Percentiles rank a stretch among this genome's conserved stretches.
Conservation (phyloP, 2,888 invertebrate genomes). For the Steinernema hermaphroditum region DNA sequence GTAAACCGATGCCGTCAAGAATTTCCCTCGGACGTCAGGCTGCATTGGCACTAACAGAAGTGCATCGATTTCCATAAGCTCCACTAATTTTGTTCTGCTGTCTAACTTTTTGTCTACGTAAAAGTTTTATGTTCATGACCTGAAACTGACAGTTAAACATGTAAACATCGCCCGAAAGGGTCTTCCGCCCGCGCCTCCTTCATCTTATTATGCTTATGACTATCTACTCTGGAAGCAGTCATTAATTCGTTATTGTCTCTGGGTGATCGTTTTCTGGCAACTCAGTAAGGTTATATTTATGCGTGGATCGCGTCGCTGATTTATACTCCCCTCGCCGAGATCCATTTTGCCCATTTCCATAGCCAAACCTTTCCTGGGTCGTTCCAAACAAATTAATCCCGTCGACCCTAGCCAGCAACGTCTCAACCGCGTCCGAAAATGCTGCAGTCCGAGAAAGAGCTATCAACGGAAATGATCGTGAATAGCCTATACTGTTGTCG, state of each 20-base stretch:
- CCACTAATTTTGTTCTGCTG: background rate
- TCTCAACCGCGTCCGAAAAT: background rate
- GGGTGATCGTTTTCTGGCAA: no score
- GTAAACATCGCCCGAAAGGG: background rate
- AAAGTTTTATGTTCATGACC: background rate
- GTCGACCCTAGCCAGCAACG: background rate
- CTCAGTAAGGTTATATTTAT: background rate
- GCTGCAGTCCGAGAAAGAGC: background rate
- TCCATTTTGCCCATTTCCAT: constrained; percentile 1
- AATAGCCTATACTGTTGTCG: constrained; percentile 16
- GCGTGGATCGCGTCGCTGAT: constrained; percentile 12
- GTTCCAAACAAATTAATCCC: constrained; percentile 20
- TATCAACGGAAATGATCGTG: background rate
- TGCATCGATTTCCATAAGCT: constrained; percentile 13
- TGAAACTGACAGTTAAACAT: constrained; percentile 11
- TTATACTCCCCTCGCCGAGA: background rate
- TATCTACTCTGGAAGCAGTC: no score
- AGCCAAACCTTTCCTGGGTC: background rate
- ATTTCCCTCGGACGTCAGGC: background rate
- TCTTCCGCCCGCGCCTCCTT: no score
- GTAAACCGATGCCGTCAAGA: background rate
- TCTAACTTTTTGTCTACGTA: background rate
- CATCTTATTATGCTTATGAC: no score
- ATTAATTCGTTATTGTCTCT: no score
- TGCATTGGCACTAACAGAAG: background rate